These are phyloP conservation scores for Tipula unca DNA, from an alignment of 2,888 invertebrate genomes.

Conservation along the genomic window DNA sequence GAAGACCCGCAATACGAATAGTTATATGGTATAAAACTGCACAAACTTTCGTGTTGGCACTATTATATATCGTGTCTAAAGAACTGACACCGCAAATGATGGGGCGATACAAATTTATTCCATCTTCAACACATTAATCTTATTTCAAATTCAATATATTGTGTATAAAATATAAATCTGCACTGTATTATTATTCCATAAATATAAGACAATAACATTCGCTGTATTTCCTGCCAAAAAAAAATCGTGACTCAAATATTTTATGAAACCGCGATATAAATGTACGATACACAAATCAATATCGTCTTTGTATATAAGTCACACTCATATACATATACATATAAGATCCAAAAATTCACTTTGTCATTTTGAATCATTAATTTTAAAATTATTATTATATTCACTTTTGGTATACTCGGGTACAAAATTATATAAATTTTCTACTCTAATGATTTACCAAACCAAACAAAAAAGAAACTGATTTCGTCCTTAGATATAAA, in stretches of 20 bases:
- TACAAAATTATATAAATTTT: background rate
- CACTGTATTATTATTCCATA: background rate
- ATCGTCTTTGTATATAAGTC: background rate
- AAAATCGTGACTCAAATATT: background rate
- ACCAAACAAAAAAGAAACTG: no score
- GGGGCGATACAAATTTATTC: background rate
- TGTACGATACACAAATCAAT: background rate
- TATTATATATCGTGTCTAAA: no score
- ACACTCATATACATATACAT: background rate
- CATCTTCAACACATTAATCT: background rate
- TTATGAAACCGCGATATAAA: background rate
- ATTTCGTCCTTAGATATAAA: background rate
- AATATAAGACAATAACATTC: background rate
- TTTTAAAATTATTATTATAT: background rate
- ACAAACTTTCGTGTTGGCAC: no score
- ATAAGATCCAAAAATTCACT: background rate
- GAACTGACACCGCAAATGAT: no score
- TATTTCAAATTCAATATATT: background rate
- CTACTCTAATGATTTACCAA: background rate
- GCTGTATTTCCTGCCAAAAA: background rate
- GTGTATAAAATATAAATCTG: no score
- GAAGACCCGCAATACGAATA: no score
- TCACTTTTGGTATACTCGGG: background rate
- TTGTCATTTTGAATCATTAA: background rate
- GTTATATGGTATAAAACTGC: no score